phyloP scores from a whole-genome alignment of 2,888 invertebrate genomes.

The Acronicta aceris region DNA sequence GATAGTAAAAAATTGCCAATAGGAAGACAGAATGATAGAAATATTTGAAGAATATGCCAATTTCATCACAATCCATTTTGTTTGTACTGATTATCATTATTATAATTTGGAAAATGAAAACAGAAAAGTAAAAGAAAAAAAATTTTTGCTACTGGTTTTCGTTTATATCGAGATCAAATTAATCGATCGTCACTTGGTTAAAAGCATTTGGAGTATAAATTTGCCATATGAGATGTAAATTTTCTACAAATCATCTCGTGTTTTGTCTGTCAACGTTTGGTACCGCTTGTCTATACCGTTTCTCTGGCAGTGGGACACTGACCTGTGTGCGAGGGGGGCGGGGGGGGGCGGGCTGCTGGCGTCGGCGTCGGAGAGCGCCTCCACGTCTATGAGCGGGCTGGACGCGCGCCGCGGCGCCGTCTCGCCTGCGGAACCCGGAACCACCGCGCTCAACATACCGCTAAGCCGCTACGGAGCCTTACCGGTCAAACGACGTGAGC shows the following conservation, averaged over 20 bases:
- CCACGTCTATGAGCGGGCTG: conserved; percentile 92
- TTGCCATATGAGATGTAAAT: conserved; percentile 4
- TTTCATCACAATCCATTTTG: conserved; percentile 21
- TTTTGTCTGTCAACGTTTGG: conserved; percentile 16
- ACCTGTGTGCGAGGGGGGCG: conserved; percentile 89
- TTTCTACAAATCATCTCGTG: conserved; percentile 7
- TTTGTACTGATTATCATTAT: conserved; percentile 6
- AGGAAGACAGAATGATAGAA: conserved; percentile 37
- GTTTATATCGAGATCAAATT: background rate
- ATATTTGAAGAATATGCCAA: conserved; percentile 44
- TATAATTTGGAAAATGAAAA: conserved; percentile 24
- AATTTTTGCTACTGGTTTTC: conserved; percentile 2
- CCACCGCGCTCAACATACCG: conserved; percentile 65
- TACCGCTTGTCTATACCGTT: conserved; percentile 79
- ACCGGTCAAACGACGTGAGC: conserved; percentile 60
- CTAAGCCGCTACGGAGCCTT: conserved; percentile 61
- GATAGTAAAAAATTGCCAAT: conserved; percentile 50
- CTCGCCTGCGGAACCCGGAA: conserved; percentile 88
- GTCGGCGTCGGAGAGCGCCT: conserved; percentile 90
- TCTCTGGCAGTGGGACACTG: conserved; percentile 78
- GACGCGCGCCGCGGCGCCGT: conserved; percentile 90
- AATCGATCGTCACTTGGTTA: background rate
- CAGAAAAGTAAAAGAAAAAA: conserved; percentile 7
- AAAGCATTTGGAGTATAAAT: background rate
- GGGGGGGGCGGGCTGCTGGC: conserved; percentile 68